These are phyloP conservation scores for Bombus picipes DNA, from an alignment of 1,140 invertebrate genomes.

Conservation along the genomic window DNA sequence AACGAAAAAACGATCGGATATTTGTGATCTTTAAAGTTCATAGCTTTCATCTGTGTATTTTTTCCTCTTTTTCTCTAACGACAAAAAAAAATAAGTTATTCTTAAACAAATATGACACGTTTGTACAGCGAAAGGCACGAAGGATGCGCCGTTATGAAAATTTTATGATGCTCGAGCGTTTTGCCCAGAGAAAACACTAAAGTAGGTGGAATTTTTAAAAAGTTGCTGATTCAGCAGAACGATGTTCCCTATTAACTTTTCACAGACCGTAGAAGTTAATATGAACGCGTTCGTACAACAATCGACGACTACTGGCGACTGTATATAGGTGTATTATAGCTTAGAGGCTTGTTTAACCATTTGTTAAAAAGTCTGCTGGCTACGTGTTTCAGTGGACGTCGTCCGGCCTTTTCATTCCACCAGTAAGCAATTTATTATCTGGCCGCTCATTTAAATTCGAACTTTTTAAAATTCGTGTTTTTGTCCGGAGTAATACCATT, in stretches of 20 bases:
- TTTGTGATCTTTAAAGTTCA: not conserved
- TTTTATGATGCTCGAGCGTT: not conserved
- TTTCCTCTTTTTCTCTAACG: not conserved
- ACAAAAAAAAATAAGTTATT: not conserved
- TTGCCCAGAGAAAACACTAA: not conserved
- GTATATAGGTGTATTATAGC: not conserved
- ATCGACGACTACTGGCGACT: not conserved
- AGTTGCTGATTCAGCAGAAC: not conserved
- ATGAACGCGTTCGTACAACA: not conserved
- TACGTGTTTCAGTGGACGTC: not conserved
- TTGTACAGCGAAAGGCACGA: not conserved
- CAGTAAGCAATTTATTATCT: constrained; percentile 9
- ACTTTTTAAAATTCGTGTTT: not conserved
- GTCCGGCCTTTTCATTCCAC: not conserved
- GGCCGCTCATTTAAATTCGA: not conserved
- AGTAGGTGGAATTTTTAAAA: not conserved
- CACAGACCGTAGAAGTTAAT: not conserved
- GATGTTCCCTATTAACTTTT: not conserved
- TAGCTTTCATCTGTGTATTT: not conserved
- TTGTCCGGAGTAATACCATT: not conserved
- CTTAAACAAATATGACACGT: not conserved
- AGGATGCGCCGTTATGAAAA: not conserved
- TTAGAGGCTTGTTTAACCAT: not conserved
- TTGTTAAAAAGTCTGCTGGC: constrained; percentile 1
- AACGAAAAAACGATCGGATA: no score